These are phyloP conservation scores for Hyperoodon ampullatus DNA, from an alignment of 2,113 vertebrate species.

Conservation along the genomic window DNA sequence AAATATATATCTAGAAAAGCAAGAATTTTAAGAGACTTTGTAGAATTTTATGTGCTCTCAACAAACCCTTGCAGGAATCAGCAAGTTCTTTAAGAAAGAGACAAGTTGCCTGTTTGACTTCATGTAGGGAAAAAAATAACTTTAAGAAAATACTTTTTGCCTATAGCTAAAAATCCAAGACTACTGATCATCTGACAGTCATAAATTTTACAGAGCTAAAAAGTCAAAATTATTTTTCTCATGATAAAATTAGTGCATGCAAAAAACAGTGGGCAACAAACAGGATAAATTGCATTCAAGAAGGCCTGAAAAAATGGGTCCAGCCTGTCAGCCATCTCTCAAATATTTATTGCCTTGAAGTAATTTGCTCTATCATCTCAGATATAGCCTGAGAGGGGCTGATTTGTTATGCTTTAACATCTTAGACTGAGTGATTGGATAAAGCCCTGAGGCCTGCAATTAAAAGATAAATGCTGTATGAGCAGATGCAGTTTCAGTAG, in stretches of 20 bases:
- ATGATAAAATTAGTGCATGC: background rate
- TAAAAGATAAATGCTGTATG: background rate
- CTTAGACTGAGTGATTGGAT: background rate
- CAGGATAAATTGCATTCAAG: background rate
- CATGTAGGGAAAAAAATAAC: background rate
- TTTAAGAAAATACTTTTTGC: constrained; percentile 49
- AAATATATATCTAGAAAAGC: background rate
- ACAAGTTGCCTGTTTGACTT: constrained; percentile 13
- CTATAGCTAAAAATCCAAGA: constrained; percentile 46
- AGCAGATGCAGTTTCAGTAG: background rate
- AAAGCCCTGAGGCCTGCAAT: background rate
- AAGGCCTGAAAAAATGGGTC: background rate
- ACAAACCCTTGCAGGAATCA: background rate
- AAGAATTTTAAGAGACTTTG: background rate
- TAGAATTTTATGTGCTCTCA: background rate
- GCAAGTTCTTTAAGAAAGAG: background rate
- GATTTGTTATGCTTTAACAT: background rate
- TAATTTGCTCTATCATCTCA: constrained; percentile 28
- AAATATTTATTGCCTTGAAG: background rate
- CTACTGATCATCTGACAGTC: constrained; percentile 47
- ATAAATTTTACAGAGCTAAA: constrained; percentile 61
- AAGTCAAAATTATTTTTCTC: constrained; percentile 55
- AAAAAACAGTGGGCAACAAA: background rate
- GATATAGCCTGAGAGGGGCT: background rate
- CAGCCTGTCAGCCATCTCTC: background rate